Conservation (phyloP, 30 jellyfish, hydroid and myxozoan species). For the Pseudorhiza aurosa region DNA sequence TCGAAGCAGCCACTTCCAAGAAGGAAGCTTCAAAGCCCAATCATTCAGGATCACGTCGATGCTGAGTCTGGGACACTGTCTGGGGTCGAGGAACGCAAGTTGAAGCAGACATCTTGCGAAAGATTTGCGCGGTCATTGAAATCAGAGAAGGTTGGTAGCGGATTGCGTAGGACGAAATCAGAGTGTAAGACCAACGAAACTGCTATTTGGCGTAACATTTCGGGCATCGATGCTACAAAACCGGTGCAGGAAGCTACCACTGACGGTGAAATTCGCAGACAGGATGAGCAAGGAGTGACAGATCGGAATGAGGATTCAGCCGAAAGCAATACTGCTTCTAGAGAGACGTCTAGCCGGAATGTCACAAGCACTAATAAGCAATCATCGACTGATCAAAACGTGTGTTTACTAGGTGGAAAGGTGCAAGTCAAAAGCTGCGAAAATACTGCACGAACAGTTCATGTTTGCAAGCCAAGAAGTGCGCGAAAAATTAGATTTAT, state of each 20-base stretch:
- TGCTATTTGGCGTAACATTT: conserved; percentile 25
- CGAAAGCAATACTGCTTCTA: no score
- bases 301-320: no score
- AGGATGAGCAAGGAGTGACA: no score
- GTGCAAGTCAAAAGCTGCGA: background rate
- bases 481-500: background rate
- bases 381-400: no score
- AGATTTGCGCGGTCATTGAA: no score
- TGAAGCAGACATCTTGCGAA: background rate
- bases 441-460: background rate
- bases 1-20: background rate
- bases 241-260: background rate
- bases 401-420: no score
- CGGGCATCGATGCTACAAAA: conserved; percentile 14
- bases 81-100: conserved; percentile 11
- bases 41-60: no score
- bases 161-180: background rate
- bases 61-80: no score
- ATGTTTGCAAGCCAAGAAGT: background rate
- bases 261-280: background rate
- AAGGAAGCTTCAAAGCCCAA: no score
- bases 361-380: no score
- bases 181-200: background rate
- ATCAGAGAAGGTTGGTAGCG: conserved; percentile 20
- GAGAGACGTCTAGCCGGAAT: no score